Percentiles rank a stretch among this genome's conserved stretches.
phyloP scores from a whole-genome alignment of 2,888 invertebrate species.

The Blera fallax region DNA sequence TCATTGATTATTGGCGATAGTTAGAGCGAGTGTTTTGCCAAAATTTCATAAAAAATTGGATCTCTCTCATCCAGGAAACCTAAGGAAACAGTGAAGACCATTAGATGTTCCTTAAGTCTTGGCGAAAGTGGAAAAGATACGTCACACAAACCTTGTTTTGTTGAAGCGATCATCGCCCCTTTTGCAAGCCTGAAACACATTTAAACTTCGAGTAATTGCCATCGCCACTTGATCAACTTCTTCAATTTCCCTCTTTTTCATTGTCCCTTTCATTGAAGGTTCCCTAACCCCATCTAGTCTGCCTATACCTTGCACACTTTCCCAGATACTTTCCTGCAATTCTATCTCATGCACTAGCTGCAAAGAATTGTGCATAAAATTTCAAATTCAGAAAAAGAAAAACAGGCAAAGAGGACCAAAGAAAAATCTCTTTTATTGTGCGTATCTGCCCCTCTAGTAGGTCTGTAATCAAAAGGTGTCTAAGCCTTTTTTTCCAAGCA shows the following conservation, averaged over 20 bases:
- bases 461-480: slow-evolving; percentile 33
- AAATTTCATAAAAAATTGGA: too few species aligned
- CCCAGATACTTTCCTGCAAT: slow-evolving; percentile 16
- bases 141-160: too few species aligned
- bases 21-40: too few species aligned
- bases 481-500: slow-evolving; percentile 16
- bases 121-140: too few species aligned
- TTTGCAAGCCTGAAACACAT: too few species aligned
- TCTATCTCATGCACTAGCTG: background rate
- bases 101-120: too few species aligned
- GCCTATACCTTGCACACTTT: background rate
- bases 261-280: slow-evolving; percentile 28
- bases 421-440: background rate
- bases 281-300: slow-evolving; percentile 30
- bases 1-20: too few species aligned
- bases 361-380: slow-evolving; percentile 29
- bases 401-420: background rate
- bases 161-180: too few species aligned
- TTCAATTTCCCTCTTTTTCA: background rate
- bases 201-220: background rate
- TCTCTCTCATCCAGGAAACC: too few species aligned
- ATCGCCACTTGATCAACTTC: background rate
- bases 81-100: too few species aligned
- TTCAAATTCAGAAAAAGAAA: slow-evolving; percentile 1
- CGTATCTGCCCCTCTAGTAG: background rate